These are phyloP conservation scores for Ctenicera cuprea DNA, from an alignment of 2,888 invertebrate genomes.

Conservation along the genomic window DNA sequence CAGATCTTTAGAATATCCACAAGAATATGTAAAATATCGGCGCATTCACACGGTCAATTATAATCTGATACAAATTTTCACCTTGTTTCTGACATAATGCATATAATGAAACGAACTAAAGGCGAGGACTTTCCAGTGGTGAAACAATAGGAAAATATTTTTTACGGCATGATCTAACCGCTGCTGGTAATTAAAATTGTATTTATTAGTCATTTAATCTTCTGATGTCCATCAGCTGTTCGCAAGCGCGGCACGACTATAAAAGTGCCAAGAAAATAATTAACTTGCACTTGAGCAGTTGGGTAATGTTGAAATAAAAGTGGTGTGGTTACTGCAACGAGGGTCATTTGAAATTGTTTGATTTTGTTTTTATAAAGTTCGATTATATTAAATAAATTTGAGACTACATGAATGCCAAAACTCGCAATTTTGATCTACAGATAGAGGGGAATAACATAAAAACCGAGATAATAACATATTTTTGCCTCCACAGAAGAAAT, in stretches of 20 bases:
- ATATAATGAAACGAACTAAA: neutral
- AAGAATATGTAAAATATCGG: neutral
- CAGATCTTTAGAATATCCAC: neutral
- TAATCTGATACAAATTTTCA: conserved; percentile 8
- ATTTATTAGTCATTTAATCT: conserved; percentile 27
- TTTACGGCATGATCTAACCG: conserved; percentile 9
- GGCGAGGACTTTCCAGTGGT: neutral
- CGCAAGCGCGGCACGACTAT: conserved; percentile 5
- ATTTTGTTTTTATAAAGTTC: no score
- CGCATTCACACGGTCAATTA: conserved; percentile 1
- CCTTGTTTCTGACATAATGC: conserved; percentile 9
- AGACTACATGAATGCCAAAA: no score
- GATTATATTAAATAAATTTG: no score
- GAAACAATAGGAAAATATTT: conserved; percentile 3
- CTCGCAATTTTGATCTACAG: no score
- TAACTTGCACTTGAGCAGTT: conserved; percentile 15
- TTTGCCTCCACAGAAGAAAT: no score
- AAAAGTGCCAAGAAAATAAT: conserved; percentile 11
- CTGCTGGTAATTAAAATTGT: conserved; percentile 13
- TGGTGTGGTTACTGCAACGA: neutral
- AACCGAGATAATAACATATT: no score
- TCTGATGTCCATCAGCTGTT: conserved; percentile 14
- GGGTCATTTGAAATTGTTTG: no score
- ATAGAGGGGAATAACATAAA: no score
- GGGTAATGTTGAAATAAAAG: neutral